These are phyloP conservation scores for Gallinago paraguaiae DNA, from an alignment of 2,113 vertebrate species.

Conservation along the genomic window DNA sequence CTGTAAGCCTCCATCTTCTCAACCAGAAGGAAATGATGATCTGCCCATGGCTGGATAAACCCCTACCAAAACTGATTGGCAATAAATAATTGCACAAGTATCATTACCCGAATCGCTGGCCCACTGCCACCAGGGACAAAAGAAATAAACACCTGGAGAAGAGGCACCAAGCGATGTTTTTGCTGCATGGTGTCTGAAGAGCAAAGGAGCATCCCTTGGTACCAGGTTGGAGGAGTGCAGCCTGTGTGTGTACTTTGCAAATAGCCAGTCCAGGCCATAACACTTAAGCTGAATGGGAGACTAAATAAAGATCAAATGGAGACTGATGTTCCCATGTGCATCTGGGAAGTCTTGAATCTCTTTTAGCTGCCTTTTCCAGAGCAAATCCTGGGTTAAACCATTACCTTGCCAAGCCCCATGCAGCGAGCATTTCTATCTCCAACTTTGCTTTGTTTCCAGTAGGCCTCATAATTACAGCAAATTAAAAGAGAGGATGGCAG, in stretches of 20 bases:
- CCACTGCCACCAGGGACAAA: neutral
- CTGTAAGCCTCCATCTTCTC: neutral
- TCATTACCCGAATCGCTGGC: neutral
- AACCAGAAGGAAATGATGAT: neutral
- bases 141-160: neutral
- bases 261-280: neutral
- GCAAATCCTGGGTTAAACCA: accelerated
- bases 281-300: neutral
- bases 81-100: neutral
- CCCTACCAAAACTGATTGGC: neutral
- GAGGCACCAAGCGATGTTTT: neutral
- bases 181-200: neutral
- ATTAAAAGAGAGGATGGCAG: neutral
- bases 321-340: neutral
- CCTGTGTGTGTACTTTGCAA: neutral
- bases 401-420: neutral
- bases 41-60: accelerated
- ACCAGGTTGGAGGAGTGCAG: neutral
- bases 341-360: neutral
- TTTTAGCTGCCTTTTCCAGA: neutral
- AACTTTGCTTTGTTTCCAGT: neutral
- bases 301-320: neutral
- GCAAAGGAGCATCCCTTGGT: neutral
- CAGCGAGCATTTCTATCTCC: neutral
- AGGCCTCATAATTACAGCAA: neutral